Percentiles rank a stretch among this genome's conserved stretches.
These are phyloP conservation scores for Lepisosteus oculatus DNA, from an alignment of 2,113 vertebrate genomes.

Conservation along the genomic window DNA sequence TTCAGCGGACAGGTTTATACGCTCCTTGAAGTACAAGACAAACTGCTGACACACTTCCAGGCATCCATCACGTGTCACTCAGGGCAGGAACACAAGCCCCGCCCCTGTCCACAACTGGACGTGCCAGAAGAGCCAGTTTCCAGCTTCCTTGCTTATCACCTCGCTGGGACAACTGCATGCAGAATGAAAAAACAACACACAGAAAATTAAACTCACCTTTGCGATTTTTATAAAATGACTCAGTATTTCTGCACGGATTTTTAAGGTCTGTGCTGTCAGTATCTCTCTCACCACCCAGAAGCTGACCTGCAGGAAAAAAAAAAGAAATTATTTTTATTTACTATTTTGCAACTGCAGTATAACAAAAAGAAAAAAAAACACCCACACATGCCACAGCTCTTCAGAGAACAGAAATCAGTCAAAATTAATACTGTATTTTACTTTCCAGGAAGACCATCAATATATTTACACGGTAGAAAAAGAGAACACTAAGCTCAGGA, in stretches of 20 bases:
- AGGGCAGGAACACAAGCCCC: not conserved
- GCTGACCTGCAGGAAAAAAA: conserved; percentile 77
- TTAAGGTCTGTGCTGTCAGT: conserved; percentile 90
- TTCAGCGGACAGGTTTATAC: conserved; percentile 1
- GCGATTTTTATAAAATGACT: conserved; percentile 96
- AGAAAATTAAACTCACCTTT: conserved; percentile 74
- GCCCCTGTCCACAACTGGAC: not conserved
- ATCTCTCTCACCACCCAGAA: conserved; percentile 97
- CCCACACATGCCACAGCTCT: no score
- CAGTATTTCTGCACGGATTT: conserved; percentile 91
- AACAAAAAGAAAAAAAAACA: no score
- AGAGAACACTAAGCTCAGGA: no score
- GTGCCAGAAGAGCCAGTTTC: not conserved
- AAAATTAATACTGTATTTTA: no score
- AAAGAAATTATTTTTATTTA: not conserved
- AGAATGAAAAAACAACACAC: not conserved
- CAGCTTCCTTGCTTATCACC: no score
- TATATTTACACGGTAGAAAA: no score
- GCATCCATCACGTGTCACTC: not conserved
- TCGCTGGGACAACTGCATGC: not conserved
- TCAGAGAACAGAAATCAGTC: no score
- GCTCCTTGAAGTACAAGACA: not conserved
- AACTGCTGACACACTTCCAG: no score
- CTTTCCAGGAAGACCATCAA: no score
- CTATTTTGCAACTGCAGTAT: no score